Evolutionary conservation across 2,113 vertebrate genomes (phyloP), one percentile per base, ranked within the genome.

Genomic region (Mustela lutreola): DNA sequence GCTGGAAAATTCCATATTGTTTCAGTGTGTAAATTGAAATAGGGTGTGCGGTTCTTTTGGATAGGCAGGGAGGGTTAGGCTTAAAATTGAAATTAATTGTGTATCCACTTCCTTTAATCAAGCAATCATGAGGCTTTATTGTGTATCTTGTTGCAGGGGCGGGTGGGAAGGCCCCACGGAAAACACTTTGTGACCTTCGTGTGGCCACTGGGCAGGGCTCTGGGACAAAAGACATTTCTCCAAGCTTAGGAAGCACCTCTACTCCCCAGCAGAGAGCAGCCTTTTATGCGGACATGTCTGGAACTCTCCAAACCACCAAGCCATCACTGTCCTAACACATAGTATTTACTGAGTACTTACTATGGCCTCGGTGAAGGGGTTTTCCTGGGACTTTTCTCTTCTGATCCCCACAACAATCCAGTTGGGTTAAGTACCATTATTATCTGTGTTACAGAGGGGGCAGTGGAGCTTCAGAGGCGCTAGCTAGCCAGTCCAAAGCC

Each of bases 1-100:
- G 56, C 97, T 98, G 97, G 98, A 98, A 98, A 98, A 98, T 98
- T 98, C 98, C 98, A 97, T 95, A 97, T 98, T 98, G 98, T 98
- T 98, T 98, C 97, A 98, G 97, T 98, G 98, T 97, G 97, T 98
- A 98, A 98, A 96, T 98, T 98, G 95, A 96, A 98, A 96, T 97
- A 94, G 98, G 71, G 90, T 97, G 92, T 91, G 92, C 50, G 81
- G 93, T 98, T 98, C 98, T 98, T 85, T 96, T 78, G 88, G 80
- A 87, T 96, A 94, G 78, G 71, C 73, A 21, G 70, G 80, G 88
- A 89, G 70, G 36, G 12, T 11, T 48, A 60, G 48, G 80, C 87
- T 91, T 89, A 81, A 97, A 95, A 95, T 95, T 73, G 95, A 96
- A 97, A 97, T 97, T 87, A 98, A 96, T 98, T 95, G 94, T 94